Conservation (phyloP, 2,888 invertebrate species). For the Hypena proboscidalis region DNA sequence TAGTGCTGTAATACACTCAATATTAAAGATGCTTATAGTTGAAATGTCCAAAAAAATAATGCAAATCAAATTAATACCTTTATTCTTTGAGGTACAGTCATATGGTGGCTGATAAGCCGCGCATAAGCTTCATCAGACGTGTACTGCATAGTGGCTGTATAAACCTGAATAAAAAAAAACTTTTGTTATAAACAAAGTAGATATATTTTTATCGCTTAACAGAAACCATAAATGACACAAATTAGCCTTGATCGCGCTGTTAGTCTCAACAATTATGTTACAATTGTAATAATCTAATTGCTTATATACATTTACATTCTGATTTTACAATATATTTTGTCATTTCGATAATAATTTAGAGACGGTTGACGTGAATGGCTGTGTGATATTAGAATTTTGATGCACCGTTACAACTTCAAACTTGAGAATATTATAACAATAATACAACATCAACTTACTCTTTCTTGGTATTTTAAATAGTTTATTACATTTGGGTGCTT, state of each 20-base stretch:
- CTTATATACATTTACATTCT: no score
- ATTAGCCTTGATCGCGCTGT: no score
- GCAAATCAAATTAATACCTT: conserved; percentile 59
- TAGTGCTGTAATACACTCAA: no score
- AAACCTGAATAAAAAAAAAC: conserved; percentile 21
- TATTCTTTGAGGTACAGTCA: conserved; percentile 82
- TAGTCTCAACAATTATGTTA: no score
- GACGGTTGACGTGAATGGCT: background rate
- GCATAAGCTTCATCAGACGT: conserved; percentile 78
- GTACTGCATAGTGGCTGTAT: conserved; percentile 63
- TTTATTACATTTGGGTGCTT: conserved; percentile 35
- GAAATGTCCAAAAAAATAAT: no score
- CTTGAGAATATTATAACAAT: background rate
- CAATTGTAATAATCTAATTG: no score
- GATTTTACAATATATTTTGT: no score
- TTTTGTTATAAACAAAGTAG: conserved; percentile 3
- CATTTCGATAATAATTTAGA: no score
- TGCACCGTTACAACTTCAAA: background rate
- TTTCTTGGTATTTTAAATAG: conserved; percentile 4
- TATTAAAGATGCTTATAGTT: no score
- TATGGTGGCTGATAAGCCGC: conserved; percentile 80
- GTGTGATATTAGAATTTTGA: background rate
- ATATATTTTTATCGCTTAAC: no score
- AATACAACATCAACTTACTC: conserved; percentile 5
- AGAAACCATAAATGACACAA: no score